These are phyloP conservation scores for Leucoraja erinaceus DNA, from an alignment of 2,113 vertebrate species.

Conservation along the genomic window DNA sequence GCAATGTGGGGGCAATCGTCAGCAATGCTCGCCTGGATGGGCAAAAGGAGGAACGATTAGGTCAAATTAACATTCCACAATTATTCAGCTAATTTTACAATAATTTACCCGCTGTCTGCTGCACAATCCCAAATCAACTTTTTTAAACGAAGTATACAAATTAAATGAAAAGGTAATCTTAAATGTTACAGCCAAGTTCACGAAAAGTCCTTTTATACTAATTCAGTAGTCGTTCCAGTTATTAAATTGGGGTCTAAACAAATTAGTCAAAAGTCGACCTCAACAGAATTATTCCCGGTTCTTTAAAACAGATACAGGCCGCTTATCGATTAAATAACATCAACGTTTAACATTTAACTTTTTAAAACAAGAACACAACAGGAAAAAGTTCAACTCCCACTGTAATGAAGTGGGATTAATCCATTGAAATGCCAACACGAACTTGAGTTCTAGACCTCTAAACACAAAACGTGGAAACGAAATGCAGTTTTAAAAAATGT, in stretches of 20 bases:
- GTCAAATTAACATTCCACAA: neutral
- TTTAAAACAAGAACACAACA: neutral
- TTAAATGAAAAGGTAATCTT: neutral
- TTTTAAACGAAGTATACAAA: neutral
- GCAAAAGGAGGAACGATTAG: neutral
- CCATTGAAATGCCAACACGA: too few relatives aligned
- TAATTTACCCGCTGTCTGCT: neutral
- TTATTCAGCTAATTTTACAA: neutral
- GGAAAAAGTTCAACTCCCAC: too few relatives aligned
- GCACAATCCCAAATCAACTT: neutral
- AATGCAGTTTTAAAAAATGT: neutral
- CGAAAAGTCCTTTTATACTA: neutral
- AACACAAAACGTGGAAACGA: neutral
- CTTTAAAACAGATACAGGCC: too few relatives aligned
- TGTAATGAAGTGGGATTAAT: too few relatives aligned
- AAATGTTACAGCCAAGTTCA: neutral
- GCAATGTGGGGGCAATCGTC: conserved; percentile 42
- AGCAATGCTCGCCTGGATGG: neutral
- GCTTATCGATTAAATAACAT: too few relatives aligned
- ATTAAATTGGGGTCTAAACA: neutral
- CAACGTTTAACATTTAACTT: neutral
- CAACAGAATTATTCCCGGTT: neutral
- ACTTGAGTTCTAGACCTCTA: neutral
- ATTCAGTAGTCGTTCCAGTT: neutral
- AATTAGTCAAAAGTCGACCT: neutral